A percentile compares a stretch with the other conserved stretches of the same genome.
phyloP scores from a whole-genome alignment of 2,113 vertebrate species.

The Puntigrus tetrazona region DNA sequence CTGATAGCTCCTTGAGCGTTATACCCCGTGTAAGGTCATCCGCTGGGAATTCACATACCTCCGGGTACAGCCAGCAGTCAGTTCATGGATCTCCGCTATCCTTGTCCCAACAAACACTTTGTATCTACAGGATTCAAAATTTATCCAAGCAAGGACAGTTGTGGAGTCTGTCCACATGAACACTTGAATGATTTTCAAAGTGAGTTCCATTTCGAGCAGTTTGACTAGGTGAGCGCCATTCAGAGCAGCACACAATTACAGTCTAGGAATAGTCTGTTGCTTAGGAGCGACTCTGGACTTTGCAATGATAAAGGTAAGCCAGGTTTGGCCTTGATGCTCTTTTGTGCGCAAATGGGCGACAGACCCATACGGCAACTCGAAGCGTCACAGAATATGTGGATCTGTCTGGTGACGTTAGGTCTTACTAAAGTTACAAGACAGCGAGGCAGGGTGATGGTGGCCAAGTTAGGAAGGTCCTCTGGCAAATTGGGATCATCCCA shows the following conservation, averaged over 20 bases:
- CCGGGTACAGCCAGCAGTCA: neutral
- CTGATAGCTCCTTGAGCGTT: neutral
- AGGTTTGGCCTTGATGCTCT: neutral
- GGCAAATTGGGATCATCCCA: too few species aligned
- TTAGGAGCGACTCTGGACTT: neutral
- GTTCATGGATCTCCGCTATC: neutral
- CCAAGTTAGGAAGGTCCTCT: too few species aligned
- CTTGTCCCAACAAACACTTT: neutral
- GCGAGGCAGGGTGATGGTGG: too few species aligned
- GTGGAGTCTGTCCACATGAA: conserved; percentile 9
- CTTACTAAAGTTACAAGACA: too few species aligned
- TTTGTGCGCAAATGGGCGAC: too few species aligned
- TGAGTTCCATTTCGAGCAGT: conserved; percentile 13
- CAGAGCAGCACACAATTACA: neutral
- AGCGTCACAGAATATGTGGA: too few species aligned
- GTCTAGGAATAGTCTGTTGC: neutral
- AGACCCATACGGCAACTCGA: too few species aligned
- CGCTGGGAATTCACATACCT: neutral
- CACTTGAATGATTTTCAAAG: neutral
- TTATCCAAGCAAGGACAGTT: neutral
- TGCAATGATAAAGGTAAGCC: neutral
- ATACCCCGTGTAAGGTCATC: neutral
- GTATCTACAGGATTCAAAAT: neutral
- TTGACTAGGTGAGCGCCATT: neutral
- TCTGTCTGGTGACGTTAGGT: too few species aligned